A percentile compares a stretch with the other conserved stretches of the same genome.
Evolutionary conservation across 2,888 invertebrate species (phyloP).

Genomic region (Leptothorax acervorum): DNA sequence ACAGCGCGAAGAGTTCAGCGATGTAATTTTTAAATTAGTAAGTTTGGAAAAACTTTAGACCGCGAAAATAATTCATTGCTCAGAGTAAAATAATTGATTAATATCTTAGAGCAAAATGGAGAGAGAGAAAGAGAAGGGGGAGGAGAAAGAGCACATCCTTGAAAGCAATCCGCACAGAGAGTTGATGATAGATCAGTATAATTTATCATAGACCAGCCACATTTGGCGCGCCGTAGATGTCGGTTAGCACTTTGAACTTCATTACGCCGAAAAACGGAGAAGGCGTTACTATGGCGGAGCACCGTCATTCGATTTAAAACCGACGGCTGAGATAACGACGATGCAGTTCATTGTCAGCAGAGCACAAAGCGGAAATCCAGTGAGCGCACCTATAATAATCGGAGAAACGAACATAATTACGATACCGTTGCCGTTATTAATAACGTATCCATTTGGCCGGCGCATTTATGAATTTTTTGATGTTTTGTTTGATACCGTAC

Average conservation of each 20-base stretch:
- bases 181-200: constrained; percentile 23
- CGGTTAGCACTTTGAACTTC: constrained; percentile 24
- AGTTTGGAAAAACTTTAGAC: neutral
- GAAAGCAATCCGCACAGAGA: neutral
- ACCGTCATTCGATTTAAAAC: constrained; percentile 43
- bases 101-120: neutral
- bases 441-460: constrained; percentile 54
- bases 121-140: neutral
- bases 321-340: neutral
- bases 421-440: constrained; percentile 59
- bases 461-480: constrained; percentile 50
- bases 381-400: constrained; percentile 58
- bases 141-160: neutral
- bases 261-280: neutral
- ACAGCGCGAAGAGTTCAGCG: no score
- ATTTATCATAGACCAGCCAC: constrained; percentile 19
- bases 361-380: constrained; percentile 50
- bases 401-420: constrained; percentile 56
- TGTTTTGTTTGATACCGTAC: neutral
- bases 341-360: constrained; percentile 42
- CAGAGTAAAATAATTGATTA: constrained; percentile 17
- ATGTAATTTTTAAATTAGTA: constrained; percentile 22
- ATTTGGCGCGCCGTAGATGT: neutral
- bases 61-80: neutral
- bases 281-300: neutral